Percentiles rank a stretch among this genome's conserved stretches.
Evolutionary conservation across 2,888 invertebrate species (phyloP).

Genomic region (Drosophila borealis): DNA sequence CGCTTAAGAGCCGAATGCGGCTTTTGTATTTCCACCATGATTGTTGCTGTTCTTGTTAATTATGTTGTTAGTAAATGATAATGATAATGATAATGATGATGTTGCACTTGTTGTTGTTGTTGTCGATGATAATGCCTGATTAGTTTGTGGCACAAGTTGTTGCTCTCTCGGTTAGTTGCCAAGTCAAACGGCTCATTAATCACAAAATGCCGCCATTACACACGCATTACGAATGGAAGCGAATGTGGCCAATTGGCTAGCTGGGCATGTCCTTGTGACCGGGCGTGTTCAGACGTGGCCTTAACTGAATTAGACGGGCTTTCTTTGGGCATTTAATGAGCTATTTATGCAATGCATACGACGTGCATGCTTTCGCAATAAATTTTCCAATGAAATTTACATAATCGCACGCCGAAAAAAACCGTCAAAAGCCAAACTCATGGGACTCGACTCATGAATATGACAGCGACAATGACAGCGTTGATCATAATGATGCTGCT

Average conservation of each 20-base stretch:
- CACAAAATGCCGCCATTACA: slow-evolving; percentile 61
- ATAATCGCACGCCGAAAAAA: slow-evolving; percentile 55
- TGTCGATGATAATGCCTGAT: slow-evolving; percentile 17
- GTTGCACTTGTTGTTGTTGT: background rate
- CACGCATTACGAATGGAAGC: slow-evolving; percentile 39
- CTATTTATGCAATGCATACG: slow-evolving; percentile 69
- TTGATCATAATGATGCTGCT: slow-evolving; percentile 30
- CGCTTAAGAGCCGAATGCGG: slow-evolving; percentile 83
- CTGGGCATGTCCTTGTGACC: background rate
- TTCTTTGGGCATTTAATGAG: slow-evolving; percentile 64
- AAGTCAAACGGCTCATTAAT: slow-evolving; percentile 72
- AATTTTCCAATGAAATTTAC: slow-evolving; percentile 67
- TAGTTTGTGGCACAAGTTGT: slow-evolving; percentile 30
- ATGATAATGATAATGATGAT: slow-evolving; percentile 13
- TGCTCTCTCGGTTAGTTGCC: slow-evolving; percentile 15
- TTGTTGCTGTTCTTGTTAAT: slow-evolving; percentile 17
- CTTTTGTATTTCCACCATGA: slow-evolving; percentile 84
- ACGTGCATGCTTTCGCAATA: slow-evolving; percentile 60
- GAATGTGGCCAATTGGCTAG: background rate
- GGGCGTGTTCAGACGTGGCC: background rate
- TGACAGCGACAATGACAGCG: slow-evolving; percentile 34
- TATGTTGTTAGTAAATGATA: slow-evolving; percentile 21
- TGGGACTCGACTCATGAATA: slow-evolving; percentile 11
- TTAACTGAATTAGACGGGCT: slow-evolving; percentile 38
- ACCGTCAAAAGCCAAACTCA: too few relatives aligned